A percentile compares a stretch with the other conserved stretches of the same genome.
Conservation (phyloP, 2,113 vertebrate species). For the Scophthalmus maximus region DNA sequence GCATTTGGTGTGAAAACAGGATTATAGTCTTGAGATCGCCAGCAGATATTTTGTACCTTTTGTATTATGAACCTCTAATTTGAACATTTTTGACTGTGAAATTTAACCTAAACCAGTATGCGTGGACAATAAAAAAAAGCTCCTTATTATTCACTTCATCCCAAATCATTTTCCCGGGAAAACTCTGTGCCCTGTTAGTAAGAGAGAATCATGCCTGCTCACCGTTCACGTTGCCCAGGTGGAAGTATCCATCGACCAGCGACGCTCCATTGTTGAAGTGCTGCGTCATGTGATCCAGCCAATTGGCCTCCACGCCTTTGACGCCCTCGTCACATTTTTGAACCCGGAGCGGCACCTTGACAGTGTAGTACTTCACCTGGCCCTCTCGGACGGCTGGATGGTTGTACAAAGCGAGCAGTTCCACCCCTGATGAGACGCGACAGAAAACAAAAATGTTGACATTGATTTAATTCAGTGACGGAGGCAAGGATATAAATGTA, state of each 20-base stretch:
- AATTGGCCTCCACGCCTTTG: constrained; percentile 91
- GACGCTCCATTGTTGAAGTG: constrained; percentile 96
- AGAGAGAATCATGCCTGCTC: too few species aligned
- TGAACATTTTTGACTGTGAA: too few species aligned
- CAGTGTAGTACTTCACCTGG: constrained; percentile 90
- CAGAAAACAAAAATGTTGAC: not conserved
- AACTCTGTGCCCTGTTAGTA: too few species aligned
- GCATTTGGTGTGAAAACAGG: too few species aligned
- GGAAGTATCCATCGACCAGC: constrained; percentile 93
- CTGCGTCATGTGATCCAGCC: constrained; percentile 98
- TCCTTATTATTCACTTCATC: too few species aligned
- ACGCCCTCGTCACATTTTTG: constrained; percentile 87
- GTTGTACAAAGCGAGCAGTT: constrained; percentile 94
- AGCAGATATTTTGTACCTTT: too few species aligned
- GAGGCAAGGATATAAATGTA: constrained; percentile 25
- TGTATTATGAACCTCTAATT: too few species aligned
- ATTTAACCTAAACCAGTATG: too few species aligned
- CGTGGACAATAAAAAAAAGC: too few species aligned
- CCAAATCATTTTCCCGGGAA: too few species aligned
- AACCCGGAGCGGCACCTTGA: constrained; percentile 93
- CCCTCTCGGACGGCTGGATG: constrained; percentile 84
- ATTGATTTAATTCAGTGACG: not conserved
- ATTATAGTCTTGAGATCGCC: too few species aligned
- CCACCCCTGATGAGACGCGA: constrained; percentile 80
- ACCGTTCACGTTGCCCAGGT: constrained; percentile 89